Evolutionary conservation across 1,140 invertebrate species (phyloP).

Genomic region (Drosophila erecta): DNA sequence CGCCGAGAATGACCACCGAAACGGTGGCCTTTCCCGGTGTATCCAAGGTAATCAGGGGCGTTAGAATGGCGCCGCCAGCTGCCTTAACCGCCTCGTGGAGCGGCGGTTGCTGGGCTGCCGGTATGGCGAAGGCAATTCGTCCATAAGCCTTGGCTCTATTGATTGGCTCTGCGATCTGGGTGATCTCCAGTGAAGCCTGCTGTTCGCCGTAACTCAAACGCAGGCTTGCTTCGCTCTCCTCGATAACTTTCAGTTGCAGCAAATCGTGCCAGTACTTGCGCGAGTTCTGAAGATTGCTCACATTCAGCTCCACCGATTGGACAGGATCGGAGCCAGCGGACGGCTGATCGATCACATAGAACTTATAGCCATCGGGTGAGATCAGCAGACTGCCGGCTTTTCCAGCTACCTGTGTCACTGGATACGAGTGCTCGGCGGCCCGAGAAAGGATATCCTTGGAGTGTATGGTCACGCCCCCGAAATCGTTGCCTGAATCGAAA

Average conservation of each 20-base stretch:
- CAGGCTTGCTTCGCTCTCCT: constrained; percentile 86
- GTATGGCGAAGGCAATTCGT: constrained; percentile 96
- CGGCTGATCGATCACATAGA: constrained; percentile 91
- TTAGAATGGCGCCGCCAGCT: constrained; percentile 91
- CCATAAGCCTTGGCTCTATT: constrained; percentile 97
- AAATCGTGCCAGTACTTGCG: constrained; percentile 93
- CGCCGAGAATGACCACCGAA: constrained; percentile 96
- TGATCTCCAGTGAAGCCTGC: constrained; percentile 91
- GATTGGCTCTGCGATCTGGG: constrained; percentile 88
- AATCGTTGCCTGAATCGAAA: constrained; percentile 90
- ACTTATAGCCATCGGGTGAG: constrained; percentile 96
- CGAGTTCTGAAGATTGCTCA: constrained; percentile 91
- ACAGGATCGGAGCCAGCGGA: constrained; percentile 91
- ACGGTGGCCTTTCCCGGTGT: constrained; percentile 99
- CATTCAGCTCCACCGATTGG: constrained; percentile 91
- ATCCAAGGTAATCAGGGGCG: constrained; percentile 94
- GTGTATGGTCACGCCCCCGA: constrained; percentile 93
- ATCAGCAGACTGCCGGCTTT: constrained; percentile 71
- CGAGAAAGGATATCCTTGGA: constrained; percentile 91
- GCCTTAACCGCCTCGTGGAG: constrained; percentile 92
- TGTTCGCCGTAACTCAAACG: constrained; percentile 88
- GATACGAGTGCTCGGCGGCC: constrained; percentile 87
- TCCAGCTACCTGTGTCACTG: constrained; percentile 51
- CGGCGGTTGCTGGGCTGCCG: constrained; percentile 89
- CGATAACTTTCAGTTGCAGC: constrained; percentile 90